Conservation (phyloP, 2,888 invertebrate species). For the Latheticus oryzae region DNA sequence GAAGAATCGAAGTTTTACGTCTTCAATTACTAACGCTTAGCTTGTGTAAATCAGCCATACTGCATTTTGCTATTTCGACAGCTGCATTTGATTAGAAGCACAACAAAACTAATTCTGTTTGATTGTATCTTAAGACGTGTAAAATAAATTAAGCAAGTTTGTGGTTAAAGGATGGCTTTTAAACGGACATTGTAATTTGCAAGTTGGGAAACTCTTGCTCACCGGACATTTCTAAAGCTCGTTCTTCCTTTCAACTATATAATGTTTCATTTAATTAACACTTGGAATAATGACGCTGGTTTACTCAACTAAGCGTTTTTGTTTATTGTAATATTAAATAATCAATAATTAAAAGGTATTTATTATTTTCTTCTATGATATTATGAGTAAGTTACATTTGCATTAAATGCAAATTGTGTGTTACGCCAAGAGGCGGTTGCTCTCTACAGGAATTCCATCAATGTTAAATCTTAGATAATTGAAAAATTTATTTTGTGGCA, state of each 20-base stretch:
- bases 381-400: constrained; percentile 24
- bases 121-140: too few relatives aligned
- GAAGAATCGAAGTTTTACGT: too few relatives aligned
- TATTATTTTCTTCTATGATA: constrained; percentile 16
- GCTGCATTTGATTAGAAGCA: too few relatives aligned
- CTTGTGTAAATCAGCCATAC: too few relatives aligned
- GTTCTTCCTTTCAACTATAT: constrained; percentile 35
- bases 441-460: constrained; percentile 14
- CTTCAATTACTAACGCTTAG: too few relatives aligned
- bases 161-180: constrained; percentile 39
- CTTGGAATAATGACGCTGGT: constrained; percentile 26
- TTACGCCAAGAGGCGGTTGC: constrained; percentile 15
- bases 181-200: constrained; percentile 40
- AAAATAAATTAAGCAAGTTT: constrained; percentile 36
- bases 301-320: constrained; percentile 31
- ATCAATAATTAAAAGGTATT: too few relatives aligned
- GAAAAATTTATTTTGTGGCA: constrained; percentile 7
- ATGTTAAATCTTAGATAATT: constrained; percentile 9
- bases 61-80: too few relatives aligned
- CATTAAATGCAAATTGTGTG: constrained; percentile 32
- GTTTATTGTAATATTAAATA: constrained; percentile 26
- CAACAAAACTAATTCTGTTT: too few relatives aligned
- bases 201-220: constrained; percentile 36
- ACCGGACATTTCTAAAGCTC: constrained; percentile 41
- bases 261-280: constrained; percentile 39